A percentile compares a stretch with the other conserved stretches of the same genome.
phyloP scores from a whole-genome alignment of 53 echinoderm and acorn worm species.

The Zoroaster sp. region DNA sequence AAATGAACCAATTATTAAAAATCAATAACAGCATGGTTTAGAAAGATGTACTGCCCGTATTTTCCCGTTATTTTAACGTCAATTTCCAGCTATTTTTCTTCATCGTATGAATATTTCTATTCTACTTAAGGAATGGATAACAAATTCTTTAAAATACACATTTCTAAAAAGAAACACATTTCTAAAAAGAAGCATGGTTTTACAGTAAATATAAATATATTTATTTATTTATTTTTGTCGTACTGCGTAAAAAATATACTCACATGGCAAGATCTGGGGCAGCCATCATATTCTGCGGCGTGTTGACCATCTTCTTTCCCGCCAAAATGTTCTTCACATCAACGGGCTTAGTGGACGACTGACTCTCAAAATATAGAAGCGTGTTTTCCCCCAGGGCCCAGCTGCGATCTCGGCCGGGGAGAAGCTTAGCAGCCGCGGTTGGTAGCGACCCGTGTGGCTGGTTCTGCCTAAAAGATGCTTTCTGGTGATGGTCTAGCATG shows the following conservation, averaged over 20 bases:
- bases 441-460: neutral
- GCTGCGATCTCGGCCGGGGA: neutral
- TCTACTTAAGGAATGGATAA: too few species aligned
- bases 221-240: too few species aligned
- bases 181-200: too few species aligned
- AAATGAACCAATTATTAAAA: too few species aligned
- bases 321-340: neutral
- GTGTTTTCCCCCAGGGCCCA: neutral
- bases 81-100: too few species aligned
- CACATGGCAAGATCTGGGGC: constrained; percentile 58
- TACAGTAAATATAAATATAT: too few species aligned
- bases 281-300: neutral
- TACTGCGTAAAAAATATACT: neutral
- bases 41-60: too few species aligned
- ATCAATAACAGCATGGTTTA: too few species aligned
- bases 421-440: neutral
- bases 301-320: neutral
- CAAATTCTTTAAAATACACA: too few species aligned
- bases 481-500: neutral
- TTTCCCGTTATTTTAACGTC: too few species aligned
- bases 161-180: too few species aligned
- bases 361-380: neutral
- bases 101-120: too few species aligned
- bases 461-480: neutral
- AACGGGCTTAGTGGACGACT: neutral